Evolutionary conservation across 2,797 vertebrate genomes (phyloP), one percentile per base, ranked within the genome.

Genomic region (Alosa sapidissima): DNA sequence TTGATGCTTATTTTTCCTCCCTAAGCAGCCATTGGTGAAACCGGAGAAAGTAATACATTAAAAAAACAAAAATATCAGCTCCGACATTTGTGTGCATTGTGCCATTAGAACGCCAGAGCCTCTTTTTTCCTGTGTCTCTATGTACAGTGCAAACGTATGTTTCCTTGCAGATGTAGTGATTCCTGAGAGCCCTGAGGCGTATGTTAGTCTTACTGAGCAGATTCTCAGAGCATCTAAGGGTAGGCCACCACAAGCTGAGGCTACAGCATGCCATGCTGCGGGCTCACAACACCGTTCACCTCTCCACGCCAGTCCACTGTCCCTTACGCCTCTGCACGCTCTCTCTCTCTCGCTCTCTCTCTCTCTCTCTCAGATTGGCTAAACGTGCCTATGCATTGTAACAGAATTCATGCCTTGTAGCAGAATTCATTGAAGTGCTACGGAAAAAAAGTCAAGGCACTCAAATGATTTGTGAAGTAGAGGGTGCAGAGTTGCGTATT

Each of bases 141-240:
- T 72, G 24, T 47, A 41, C 68, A 75, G 19, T 78, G 72, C 41
- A 78, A 11, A 81, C 48, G 58, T 62, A 62, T 94, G 84, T 97
- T 91, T 95, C 96, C 96, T 87, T 97, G 90, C 97, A 99, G 97
- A 99, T 94, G 91, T 98, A 97, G 96, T 96, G 94, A 98, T 99
- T 91, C 96, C 98, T 72, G 98, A 98, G 94, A 98, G 95, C 93
- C 96, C 97, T 55, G 98, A 99, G 94, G 98, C 97, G 94, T 99
- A 97, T 97, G 95, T 99, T 95, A 97, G 96, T 96, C 95, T 98
- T 96, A 99, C 98, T 92, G 97, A 98, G 96, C 97, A 95, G 92
- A 93, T 96, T 90, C 94, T 99, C 96, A 98, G 95, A 97, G 96
- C 95, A 55, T 93, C 93, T 88, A 95, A 96, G 93, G 98, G 97